A percentile compares a stretch with the other conserved stretches of the same genome.
phyloP scores from a whole-genome alignment of 1,140 invertebrate genomes.

The Cherax quadricarinatus region DNA sequence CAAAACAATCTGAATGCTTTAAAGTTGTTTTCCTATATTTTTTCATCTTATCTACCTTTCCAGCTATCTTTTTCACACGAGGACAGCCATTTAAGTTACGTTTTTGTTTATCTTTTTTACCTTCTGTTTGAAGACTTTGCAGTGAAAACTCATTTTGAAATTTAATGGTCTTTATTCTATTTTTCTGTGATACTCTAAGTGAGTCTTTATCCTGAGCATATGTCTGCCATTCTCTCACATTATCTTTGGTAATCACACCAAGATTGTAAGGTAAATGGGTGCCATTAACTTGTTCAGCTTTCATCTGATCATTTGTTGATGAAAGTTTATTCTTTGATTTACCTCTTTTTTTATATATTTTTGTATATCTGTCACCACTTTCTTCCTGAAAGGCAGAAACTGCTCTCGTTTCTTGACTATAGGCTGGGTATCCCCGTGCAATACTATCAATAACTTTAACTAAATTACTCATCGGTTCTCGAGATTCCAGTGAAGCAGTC shows the following conservation, averaged over 20 bases:
- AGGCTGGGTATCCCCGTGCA: not conserved
- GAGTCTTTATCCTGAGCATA: too few relatives aligned
- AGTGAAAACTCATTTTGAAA: too few relatives aligned
- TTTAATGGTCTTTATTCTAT: too few relatives aligned
- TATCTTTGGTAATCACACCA: not conserved
- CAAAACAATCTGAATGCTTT: not conserved
- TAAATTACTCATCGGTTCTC: not conserved
- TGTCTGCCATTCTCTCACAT: not conserved
- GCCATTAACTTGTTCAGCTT: not conserved
- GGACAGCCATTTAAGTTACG: too few relatives aligned
- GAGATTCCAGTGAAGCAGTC: not conserved
- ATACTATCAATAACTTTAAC: not conserved
- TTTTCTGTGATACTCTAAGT: too few relatives aligned
- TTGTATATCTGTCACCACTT: not conserved
- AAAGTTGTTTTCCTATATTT: not conserved
- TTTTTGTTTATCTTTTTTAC: not conserved
- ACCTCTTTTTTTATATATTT: not conserved
- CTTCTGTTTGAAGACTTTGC: not conserved
- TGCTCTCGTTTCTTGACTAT: not conserved
- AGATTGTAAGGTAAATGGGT: not conserved
- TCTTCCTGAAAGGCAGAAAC: not conserved
- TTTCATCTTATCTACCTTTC: not conserved
- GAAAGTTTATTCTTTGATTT: not conserved
- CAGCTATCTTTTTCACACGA: not conserved
- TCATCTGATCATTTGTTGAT: not conserved